A percentile compares a stretch with the other conserved stretches of the same genome.
phyloP scores from a whole-genome alignment of 37 sponge, comb jelly and placozoan species.

The Theonella swinhoei region DNA sequence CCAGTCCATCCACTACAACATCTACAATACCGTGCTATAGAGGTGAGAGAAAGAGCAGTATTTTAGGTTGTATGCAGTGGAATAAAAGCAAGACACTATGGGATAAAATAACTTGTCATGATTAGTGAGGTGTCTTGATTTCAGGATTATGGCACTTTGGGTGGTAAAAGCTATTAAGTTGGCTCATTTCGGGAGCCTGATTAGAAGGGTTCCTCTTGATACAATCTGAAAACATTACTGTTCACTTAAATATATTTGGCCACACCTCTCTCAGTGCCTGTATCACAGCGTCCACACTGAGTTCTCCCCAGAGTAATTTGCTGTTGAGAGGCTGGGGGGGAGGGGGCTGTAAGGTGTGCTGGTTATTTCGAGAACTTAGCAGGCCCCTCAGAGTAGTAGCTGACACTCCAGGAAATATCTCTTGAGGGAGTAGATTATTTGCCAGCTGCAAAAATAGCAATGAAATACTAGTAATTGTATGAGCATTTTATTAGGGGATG shows the following conservation, averaged over 20 bases:
- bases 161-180: too few species aligned
- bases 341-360: slow-evolving; percentile 32
- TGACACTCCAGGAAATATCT: slow-evolving; percentile 53
- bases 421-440: slow-evolving; percentile 57
- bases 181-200: too few species aligned
- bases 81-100: background rate
- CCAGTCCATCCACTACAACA: slow-evolving; percentile 24
- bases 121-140: too few species aligned
- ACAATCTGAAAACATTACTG: background rate
- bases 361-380: slow-evolving; percentile 42
- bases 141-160: too few species aligned
- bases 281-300: slow-evolving; percentile 20
- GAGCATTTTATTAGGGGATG: background rate
- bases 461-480: background rate
- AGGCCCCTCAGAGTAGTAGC: slow-evolving; percentile 51
- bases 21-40: slow-evolving; percentile 42
- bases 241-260: background rate
- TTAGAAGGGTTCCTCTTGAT: too few species aligned
- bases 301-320: slow-evolving; percentile 66
- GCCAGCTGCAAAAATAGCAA: slow-evolving; percentile 33
- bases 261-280: slow-evolving; percentile 57
- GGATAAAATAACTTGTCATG: too few species aligned
- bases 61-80: too few species aligned
- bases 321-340: background rate
- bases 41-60: too few species aligned